These are phyloP conservation scores for Gadus chalcogrammus DNA, from an alignment of 2,113 vertebrate species.

Conservation along the genomic window DNA sequence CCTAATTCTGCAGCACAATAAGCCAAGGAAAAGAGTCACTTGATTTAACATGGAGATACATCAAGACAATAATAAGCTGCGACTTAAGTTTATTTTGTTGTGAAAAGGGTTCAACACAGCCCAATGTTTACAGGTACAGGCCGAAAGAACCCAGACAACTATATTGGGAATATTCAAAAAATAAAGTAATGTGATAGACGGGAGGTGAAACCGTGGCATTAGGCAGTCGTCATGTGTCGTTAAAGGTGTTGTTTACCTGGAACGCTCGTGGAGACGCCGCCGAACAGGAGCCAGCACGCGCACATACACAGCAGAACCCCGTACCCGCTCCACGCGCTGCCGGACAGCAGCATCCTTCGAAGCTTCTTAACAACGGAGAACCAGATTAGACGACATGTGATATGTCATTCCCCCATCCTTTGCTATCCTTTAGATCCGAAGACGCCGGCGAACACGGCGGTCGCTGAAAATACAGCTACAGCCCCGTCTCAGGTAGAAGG, in stretches of 20 bases:
- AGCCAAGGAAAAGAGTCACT: too few relatives aligned
- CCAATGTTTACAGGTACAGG: too few relatives aligned
- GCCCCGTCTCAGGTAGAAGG: not conserved
- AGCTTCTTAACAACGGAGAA: conserved; percentile 36
- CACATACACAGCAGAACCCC: conserved; percentile 42
- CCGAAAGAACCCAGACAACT: too few relatives aligned
- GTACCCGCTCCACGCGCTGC: conserved; percentile 31
- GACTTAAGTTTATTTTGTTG: too few relatives aligned
- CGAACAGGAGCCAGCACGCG: not conserved
- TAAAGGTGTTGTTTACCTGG: conserved; percentile 47
- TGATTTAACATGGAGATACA: too few relatives aligned
- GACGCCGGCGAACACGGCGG: not conserved
- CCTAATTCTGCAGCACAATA: too few relatives aligned
- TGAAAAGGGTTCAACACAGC: too few relatives aligned
- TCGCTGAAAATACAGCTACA: not conserved
- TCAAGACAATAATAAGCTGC: too few relatives aligned
- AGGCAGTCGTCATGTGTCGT: too few relatives aligned
- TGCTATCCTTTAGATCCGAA: not conserved
- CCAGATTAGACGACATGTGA: conserved; percentile 19
- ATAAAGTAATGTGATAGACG: too few relatives aligned
- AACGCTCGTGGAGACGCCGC: conserved; percentile 17
- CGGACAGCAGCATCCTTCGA: conserved; percentile 56
- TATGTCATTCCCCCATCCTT: conserved; percentile 61
- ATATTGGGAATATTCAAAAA: too few relatives aligned
- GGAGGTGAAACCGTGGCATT: too few relatives aligned